A percentile compares a stretch with the other conserved stretches of the same genome.
phyloP scores from a whole-genome alignment of 1,140 invertebrate genomes.

The Nebria ingens region DNA sequence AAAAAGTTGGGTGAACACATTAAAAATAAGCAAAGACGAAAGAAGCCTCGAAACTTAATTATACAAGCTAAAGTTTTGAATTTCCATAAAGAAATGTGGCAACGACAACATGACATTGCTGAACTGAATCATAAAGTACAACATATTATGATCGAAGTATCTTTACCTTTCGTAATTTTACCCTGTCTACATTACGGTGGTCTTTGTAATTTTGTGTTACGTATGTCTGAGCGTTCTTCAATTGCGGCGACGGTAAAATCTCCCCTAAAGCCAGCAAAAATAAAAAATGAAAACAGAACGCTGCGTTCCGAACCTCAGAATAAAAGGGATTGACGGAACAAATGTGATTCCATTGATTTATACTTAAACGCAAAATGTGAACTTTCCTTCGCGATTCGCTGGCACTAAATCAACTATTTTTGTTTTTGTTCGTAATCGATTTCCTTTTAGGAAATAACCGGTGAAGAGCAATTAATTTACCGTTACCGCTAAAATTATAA shows the following conservation, averaged over 20 bases:
- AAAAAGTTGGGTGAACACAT: background rate
- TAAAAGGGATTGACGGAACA: background rate
- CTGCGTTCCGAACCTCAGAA: background rate
- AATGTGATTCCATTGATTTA: constrained; percentile 8
- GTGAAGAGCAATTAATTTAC: too few species aligned
- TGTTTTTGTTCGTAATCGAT: too few species aligned
- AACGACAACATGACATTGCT: constrained; percentile 1
- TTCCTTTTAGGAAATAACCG: too few species aligned
- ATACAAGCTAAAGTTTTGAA: constrained; percentile 1
- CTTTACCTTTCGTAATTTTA: too few species aligned
- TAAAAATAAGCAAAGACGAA: background rate
- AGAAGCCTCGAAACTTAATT: constrained; percentile 2
- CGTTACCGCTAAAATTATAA: too few species aligned
- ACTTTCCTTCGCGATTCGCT: background rate
- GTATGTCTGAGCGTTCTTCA: background rate
- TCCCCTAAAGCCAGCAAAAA: background rate
- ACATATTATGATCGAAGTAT: background rate
- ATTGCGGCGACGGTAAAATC: background rate
- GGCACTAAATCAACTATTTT: background rate
- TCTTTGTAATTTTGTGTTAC: background rate
- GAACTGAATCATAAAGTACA: background rate
- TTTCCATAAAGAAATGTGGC: constrained; percentile 6
- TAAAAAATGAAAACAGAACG: background rate
- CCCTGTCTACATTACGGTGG: background rate
- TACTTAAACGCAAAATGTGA: background rate